These are phyloP conservation scores for Perodicticus potto DNA, from an alignment of 2,797 vertebrate species.

Conservation along the genomic window DNA sequence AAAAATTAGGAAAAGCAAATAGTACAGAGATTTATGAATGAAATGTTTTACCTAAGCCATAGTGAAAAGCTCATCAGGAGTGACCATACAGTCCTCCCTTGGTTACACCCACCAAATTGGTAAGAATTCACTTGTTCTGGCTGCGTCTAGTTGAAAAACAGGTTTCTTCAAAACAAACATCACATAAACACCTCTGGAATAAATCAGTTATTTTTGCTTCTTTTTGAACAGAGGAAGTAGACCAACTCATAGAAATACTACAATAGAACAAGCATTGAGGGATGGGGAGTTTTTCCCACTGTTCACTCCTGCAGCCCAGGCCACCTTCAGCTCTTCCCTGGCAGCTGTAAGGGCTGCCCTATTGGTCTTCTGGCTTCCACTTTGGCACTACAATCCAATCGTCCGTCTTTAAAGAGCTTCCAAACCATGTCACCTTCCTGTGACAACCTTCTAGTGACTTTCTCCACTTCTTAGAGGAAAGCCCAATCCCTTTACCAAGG, in stretches of 20 bases:
- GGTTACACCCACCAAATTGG: neutral
- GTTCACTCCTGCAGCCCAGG: neutral
- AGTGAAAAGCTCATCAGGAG: neutral
- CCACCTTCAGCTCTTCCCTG: neutral
- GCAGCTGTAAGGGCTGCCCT: neutral
- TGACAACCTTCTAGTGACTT: neutral
- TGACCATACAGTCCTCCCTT: neutral
- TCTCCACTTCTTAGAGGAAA: neutral
- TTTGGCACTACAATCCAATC: neutral
- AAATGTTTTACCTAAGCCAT: constrained; percentile 52
- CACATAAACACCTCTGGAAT: neutral
- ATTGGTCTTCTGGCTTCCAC: neutral
- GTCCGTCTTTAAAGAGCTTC: neutral
- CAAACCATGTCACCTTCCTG: neutral
- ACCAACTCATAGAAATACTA: neutral
- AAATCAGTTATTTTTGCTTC: neutral
- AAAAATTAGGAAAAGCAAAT: constrained; percentile 47
- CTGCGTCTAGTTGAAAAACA: neutral
- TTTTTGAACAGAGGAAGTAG: neutral
- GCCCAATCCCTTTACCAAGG: neutral
- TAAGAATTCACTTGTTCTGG: neutral
- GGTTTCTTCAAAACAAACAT: neutral
- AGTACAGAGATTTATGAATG: constrained; percentile 64
- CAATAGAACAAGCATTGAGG: neutral
- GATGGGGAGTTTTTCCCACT: neutral